Base-by-base conservation (phyloP, 2,888 invertebrate genomes). In the Litoditis marina region DNA sequence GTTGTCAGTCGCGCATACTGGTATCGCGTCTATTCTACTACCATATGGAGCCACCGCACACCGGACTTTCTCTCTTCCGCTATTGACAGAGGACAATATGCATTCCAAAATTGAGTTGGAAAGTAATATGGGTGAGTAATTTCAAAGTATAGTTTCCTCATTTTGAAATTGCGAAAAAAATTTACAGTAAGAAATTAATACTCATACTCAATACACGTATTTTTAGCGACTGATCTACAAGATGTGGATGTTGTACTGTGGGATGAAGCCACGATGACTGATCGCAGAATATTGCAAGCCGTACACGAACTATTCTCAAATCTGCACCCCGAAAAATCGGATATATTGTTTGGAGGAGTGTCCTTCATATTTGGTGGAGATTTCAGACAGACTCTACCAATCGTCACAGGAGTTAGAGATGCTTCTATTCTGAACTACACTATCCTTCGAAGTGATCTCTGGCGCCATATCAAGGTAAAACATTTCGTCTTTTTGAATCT, bases 181-280 rank as follows among this genome's bases (percentile, higher is more conserved):
- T n/a, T n/a, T n/a, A n/a, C n/a, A n/a, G n/a, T n/a, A n/a, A n/a
- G n/a, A n/a, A n/a, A n/a, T n/a, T n/a, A n/a, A n/a, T n/a, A n/a
- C n/a, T n/a, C n/a, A n/a, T n/a, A n/a, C n/a, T n/a, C n/a, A n/a
- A n/a, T n/a, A n/a, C n/a, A n/a, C n/a, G n/a, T n/a, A n/a, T n/a
- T n/a, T 19, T 27, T 16, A 54, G 44, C 44, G 27, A 11, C 16
- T n/a, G 30, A 19, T n/a, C 25, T 60, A 28, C 8, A 32, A 3
- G 16, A 53, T 7, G 31, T 30, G 16, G 36, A 54, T 22, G 50
- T 49, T 4, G 22, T 61, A 19, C 32, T 61, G 13, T 61, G 55
- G 55, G 54, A 61, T 25, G 47, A 54, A 25, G 46, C 55, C 13
- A 16, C 46, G 6, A 61, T 61, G 61, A 61, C 47, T n/a, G 61